Base-by-base conservation (phyloP, 30 jellyfish, hydroid and myxozoan genomes). In the Turritopsis dohrnii region DNA sequence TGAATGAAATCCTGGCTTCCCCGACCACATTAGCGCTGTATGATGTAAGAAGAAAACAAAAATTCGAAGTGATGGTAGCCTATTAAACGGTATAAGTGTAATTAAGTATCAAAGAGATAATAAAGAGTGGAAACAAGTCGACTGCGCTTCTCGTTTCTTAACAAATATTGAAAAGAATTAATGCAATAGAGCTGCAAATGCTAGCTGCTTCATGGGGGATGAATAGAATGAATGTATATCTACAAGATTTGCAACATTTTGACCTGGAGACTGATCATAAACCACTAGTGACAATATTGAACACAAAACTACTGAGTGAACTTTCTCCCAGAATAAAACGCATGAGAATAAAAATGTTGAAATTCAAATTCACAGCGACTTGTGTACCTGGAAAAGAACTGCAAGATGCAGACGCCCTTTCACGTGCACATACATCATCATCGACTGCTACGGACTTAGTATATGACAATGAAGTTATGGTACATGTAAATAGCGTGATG, bases 121-220 rank as follows among this genome's bases (percentile, higher is more conserved):
- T n/a, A n/a, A 54, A n/a, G 72, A 54, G 72, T 54, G 72, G 72
- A 18, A 54, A 54, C 72, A 18, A 16, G 72, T 54, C n/a, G 72
- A 54, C n/a, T 54, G 72, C n/a, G 72, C 72, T 16, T 54, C 72
- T 54, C 18, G 72, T 18, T 54, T 54, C 72, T n/a, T 54, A n/a
- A 54, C 72, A 54, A 16, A 18, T 16, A n/a, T n/a, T 54, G 72
- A 54, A n/a, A 54, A 54, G n/a, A 54, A 54, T 54, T 54, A 54
- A 54, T n/a, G 19, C 72, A 54, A 54, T 54, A 16, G 72, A 54
- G n/a, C n/a, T 54, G 72, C 19, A 54, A 54, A 18, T 54, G n/a
- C n/a, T 54, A 54, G 72, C 72, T 16, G n/a, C n/a, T 54, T 16
- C 72, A 54, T 54, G 72, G 72, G 72, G 72, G 72, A n/a, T 54